Evolutionary conservation across 2,888 invertebrate genomes (phyloP).

Genomic region (Drosophila fulvimacula): DNA sequence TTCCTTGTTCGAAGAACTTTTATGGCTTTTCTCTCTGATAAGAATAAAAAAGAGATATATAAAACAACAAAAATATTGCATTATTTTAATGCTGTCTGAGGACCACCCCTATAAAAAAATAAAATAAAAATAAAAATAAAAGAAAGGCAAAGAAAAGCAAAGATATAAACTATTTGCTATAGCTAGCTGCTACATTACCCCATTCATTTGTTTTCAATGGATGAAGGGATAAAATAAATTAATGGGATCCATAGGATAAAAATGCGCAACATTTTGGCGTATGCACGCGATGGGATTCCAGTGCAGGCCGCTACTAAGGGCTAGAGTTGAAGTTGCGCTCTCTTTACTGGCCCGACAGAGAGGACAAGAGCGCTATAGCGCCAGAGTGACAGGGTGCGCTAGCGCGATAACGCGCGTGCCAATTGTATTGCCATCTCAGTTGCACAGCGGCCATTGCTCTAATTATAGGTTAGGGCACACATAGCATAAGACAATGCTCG

Average conservation of each 20-base stretch:
- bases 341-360: slow-evolving; percentile 9
- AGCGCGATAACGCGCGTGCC: slow-evolving; percentile 38
- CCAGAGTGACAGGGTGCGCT: slow-evolving; percentile 46
- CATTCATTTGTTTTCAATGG: background rate
- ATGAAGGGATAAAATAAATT: slow-evolving; percentile 14
- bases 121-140: background rate
- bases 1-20: background rate
- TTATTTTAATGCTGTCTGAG: background rate
- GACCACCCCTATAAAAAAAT: too few species aligned
- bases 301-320: slow-evolving; percentile 35
- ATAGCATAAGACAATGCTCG: slow-evolving; percentile 52
- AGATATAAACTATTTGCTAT: slow-evolving; percentile 10
- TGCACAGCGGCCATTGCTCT: slow-evolving; percentile 83
- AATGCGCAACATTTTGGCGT: slow-evolving; percentile 38
- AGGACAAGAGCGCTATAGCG: slow-evolving; percentile 14
- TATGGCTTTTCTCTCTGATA: slow-evolving; percentile 1
- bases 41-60: background rate
- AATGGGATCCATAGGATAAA: slow-evolving; percentile 25
- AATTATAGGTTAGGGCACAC: slow-evolving; percentile 81
- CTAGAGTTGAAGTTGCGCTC: slow-evolving; percentile 1
- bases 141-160: background rate
- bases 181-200: slow-evolving; percentile 6
- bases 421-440: slow-evolving; percentile 45
- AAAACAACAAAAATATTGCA: background rate
- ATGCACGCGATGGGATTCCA: slow-evolving; percentile 52